These are phyloP conservation scores for Bombus pascuorum DNA, from an alignment of 1,140 invertebrate species.

Conservation along the genomic window DNA sequence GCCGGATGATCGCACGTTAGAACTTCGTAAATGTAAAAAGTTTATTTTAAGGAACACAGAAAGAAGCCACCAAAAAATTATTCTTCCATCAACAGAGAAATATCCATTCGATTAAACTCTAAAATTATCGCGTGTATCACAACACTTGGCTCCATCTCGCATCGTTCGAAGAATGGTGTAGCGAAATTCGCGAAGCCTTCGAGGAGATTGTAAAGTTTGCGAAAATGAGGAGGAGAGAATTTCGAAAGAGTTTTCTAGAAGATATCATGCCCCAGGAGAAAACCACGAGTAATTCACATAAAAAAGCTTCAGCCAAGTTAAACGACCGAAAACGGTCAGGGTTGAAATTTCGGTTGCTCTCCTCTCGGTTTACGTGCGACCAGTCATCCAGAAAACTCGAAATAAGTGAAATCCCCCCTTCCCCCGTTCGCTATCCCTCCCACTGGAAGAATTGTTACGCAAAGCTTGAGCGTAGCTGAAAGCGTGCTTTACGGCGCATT, in stretches of 20 bases:
- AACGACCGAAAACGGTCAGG: constrained; percentile 24
- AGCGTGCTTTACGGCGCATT: constrained; percentile 21
- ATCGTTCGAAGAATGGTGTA: background rate
- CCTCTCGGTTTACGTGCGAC: constrained; percentile 25
- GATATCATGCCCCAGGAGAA: background rate
- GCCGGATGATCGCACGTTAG: no score
- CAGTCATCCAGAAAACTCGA: constrained; percentile 30
- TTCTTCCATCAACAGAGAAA: background rate
- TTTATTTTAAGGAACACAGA: background rate
- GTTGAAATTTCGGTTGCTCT: constrained; percentile 32
- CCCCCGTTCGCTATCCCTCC: background rate
- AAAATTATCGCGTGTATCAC: background rate
- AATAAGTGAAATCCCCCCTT: constrained; percentile 26
- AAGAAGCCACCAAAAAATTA: background rate
- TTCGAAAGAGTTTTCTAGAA: background rate
- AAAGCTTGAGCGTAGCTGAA: background rate
- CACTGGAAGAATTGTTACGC: constrained; percentile 19
- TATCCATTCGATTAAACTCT: background rate
- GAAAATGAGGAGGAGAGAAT: background rate
- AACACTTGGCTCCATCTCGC: background rate
- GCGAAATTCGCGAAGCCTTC: background rate
- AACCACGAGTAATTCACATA: constrained; percentile 7
- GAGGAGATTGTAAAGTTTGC: background rate
- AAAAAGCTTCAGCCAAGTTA: constrained; percentile 31
- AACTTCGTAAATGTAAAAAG: background rate